A percentile compares a stretch with the other conserved stretches of the same genome.
Conservation (phyloP, 2,113 vertebrate genomes). For the Lates calcarifer region DNA sequence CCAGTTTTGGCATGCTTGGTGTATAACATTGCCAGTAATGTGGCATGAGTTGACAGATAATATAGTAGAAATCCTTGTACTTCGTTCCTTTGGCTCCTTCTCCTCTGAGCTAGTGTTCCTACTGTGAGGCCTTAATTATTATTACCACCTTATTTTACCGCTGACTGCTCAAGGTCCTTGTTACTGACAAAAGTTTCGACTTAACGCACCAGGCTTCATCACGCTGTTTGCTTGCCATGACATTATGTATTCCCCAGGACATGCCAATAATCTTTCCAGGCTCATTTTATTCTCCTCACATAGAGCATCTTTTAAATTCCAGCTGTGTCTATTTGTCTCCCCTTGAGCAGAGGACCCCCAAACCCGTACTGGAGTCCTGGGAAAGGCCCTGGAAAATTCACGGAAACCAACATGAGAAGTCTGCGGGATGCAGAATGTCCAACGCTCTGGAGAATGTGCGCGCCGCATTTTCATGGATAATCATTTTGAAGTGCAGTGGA, state of each 20-base stretch:
- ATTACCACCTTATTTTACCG: neutral
- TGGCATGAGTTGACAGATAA: conserved; percentile 52
- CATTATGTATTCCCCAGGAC: conserved; percentile 36
- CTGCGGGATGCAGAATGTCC: conserved; percentile 27
- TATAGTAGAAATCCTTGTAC: conserved; percentile 43
- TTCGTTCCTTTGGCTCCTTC: conserved; percentile 32
- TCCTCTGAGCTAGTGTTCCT: neutral
- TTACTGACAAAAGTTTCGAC: neutral
- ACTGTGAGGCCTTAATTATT: conserved; percentile 28
- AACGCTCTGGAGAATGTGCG: conserved; percentile 46
- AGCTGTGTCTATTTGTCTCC: conserved; percentile 62
- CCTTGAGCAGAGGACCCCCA: conserved; percentile 7
- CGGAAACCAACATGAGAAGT: conserved; percentile 49
- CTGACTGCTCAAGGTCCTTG: conserved; percentile 7
- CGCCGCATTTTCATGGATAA: conserved; percentile 67
- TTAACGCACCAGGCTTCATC: neutral
- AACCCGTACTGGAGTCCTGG: conserved; percentile 33
- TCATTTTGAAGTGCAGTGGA: conserved; percentile 66
- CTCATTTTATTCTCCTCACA: conserved; percentile 37
- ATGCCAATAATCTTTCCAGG: conserved; percentile 19
- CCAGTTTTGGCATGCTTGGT: conserved; percentile 36
- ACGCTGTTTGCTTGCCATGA: conserved; percentile 1
- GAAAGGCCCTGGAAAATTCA: conserved; percentile 54
- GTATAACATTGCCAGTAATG: conserved; percentile 49
- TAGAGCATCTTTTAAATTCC: conserved; percentile 49